Percentiles rank a stretch among this genome's conserved stretches.
Conservation (phyloP, 1,140 invertebrate genomes). For the Portunus trituberculatus region DNA sequence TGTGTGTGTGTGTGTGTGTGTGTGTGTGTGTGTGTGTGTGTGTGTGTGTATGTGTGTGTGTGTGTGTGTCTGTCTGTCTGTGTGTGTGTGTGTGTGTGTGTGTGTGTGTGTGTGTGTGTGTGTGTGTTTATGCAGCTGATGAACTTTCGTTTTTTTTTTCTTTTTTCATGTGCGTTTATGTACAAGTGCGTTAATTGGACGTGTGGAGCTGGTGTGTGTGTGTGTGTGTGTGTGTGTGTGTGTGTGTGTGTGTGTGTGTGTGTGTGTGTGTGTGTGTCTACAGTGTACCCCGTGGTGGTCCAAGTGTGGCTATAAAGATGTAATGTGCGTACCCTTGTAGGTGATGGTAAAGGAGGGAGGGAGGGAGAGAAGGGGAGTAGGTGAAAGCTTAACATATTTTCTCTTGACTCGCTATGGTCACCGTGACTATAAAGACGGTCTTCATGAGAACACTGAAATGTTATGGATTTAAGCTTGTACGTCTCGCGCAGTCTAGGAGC, state of each 20-base stretch:
- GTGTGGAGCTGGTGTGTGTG: not conserved
- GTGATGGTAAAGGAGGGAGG: slow-evolving; percentile 21
- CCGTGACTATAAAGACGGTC: slow-evolving; percentile 5
- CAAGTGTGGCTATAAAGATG: not conserved
- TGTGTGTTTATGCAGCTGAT: slow-evolving; percentile 9
- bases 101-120: slow-evolving; percentile 22
- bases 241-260: slow-evolving; percentile 26
- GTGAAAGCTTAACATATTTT: slow-evolving; percentile 25
- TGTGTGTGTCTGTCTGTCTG: not conserved
- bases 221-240: slow-evolving; percentile 19
- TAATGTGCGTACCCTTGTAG: not conserved
- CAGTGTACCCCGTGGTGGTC: not conserved
- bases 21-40: slow-evolving; percentile 47
- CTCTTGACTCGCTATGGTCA: slow-evolving; percentile 20
- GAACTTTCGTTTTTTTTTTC: no score
- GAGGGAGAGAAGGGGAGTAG: not conserved
- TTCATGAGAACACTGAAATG: slow-evolving; percentile 22
- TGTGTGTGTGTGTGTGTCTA: slow-evolving; percentile 15
- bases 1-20: slow-evolving; percentile 41
- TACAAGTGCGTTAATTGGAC: not conserved
- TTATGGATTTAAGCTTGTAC: not conserved
- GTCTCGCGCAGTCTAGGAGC: not conserved
- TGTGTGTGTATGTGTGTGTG: not conserved
- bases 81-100: not conserved
- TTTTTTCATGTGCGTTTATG: not conserved